These are phyloP conservation scores for Narcine bancroftii DNA, from an alignment of 2,113 vertebrate species.

Conservation along the genomic window DNA sequence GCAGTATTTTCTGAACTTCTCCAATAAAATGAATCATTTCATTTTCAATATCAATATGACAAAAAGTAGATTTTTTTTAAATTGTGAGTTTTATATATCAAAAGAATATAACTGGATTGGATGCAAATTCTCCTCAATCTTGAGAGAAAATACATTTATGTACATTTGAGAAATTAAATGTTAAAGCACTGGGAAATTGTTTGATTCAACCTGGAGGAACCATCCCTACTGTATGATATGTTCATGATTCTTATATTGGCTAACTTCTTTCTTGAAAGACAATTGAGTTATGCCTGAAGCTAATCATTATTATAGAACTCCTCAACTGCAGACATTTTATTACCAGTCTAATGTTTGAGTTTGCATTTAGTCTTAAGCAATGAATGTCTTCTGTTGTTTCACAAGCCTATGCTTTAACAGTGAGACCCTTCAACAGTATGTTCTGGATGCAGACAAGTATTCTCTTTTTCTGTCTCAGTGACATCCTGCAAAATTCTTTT, in stretches of 20 bases:
- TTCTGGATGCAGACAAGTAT: conserved; percentile 44
- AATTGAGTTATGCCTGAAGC: background rate
- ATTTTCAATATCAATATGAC: background rate
- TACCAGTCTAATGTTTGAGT: conserved; percentile 37
- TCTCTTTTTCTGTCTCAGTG: conserved; percentile 43
- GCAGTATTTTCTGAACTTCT: background rate
- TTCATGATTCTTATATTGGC: background rate
- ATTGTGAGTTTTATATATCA: background rate
- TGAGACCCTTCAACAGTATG: conserved; percentile 47
- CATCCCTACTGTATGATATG: background rate
- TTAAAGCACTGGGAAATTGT: background rate
- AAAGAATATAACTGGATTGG: no score
- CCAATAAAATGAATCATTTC: background rate
- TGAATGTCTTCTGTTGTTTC: conserved; percentile 42
- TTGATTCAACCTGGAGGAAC: background rate
- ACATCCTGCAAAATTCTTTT: conserved; percentile 51
- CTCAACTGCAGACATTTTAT: conserved; percentile 37
- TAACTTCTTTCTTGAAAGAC: background rate
- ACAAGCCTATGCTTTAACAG: conserved; percentile 46
- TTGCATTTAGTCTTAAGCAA: conserved; percentile 47
- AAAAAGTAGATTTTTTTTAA: background rate
- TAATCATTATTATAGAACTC: background rate
- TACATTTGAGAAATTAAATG: background rate
- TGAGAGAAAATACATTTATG: background rate
- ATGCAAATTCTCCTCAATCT: no score